Evolutionary conservation across 2,888 invertebrate genomes (phyloP), one percentile per base, ranked within the genome.

Genomic region (Hirtodrosophila trivittata): DNA sequence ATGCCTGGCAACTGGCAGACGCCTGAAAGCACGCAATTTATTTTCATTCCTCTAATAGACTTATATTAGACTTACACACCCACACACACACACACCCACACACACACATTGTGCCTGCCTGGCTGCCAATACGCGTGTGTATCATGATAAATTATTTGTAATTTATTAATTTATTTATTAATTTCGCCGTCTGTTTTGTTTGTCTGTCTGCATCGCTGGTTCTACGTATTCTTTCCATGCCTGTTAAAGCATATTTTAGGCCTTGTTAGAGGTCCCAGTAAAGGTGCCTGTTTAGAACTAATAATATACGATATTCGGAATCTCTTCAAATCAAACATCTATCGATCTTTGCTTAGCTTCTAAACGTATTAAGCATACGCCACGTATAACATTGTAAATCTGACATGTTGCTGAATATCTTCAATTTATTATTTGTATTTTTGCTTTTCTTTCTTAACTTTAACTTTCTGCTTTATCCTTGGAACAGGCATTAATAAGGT

Each of bases 11-110:
- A 71, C 77, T 84, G 82, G 86, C 82, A 82, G 78, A 38, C 77
- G 66, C 62, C 83, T 82, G 77, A 78, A 86, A 86, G 87, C 81
- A 87, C 86, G 86, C 87, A 82, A 82, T 82, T 83, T 86, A 86
- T 86, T 82, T 82, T 86, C 81, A 82, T 87, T 87, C 75, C 81
- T 86, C 80, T 82, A 87, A 82, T 87, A 87, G 87, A 87, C 81
- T 82, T 86, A 87, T 87, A n/a, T 80, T 86, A 83, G 86, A 59
- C 83, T 56, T 52, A 42, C 52, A 58, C 41, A 41, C 25, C 49
- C 32, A 21, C 28, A 13, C 5, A 33, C 14, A 28, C 26, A 62
- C 14, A 33, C 26, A 35, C 14, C 33, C 21, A 49, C 21, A 10
- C 37, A 52, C 37, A 59, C 10, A 32, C 18, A 32, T n/a, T 8